Base-by-base conservation (phyloP, 2,113 vertebrate species). In the Pterocles orientalis region DNA sequence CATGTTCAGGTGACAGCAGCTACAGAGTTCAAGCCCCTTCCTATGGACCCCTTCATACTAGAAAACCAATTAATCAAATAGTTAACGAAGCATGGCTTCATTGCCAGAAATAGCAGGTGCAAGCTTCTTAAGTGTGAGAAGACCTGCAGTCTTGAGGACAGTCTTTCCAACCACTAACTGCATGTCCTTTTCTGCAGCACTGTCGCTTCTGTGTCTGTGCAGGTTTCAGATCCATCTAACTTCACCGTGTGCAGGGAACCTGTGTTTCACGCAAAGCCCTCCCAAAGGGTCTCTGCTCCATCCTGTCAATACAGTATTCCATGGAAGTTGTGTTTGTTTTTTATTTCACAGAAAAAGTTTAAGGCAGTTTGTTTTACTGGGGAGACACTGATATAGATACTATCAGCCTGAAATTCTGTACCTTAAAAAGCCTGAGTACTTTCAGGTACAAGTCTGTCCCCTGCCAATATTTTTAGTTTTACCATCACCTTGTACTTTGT, bases 401-500 rank as follows among this genome's bases (percentile, higher is more conserved):
- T 62, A 53, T 89, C 31, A 62, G 41, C 31, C 71, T 94, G 76
- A 94, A 95, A 90, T 58, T 87, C 80, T 60, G 25, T 82, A 41
- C 65, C 45, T 95, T 81, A 62, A 90, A 73, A 93, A 87, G 21
- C 51, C 50, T 6, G 20, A 96, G 17, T 71, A 45, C 47, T 69
- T 94, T 56, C 68, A 87, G 62, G 54, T 80, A 88, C 36, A 94
- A 73, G 66, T 86, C n/a, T 88, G 24, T 86, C 64, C 51, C 51
- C 50, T 91, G 68, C 5, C 43, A 93, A 34, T 86, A 90, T 48
- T 90, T 92, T 47, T 43, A 11, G 47, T 48, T 95, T 96, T 94
- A 92, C 85, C 80, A n/a, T 88, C 79, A 47, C 48, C 56, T 87
- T 92, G 89, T 84, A 72, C 81, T 95, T 83, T 88, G 56, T 90